Percentiles rank a stretch among this genome's conserved stretches.
Evolutionary conservation across 1,140 invertebrate genomes (phyloP).

Genomic region (Euura saliciscinereae): DNA sequence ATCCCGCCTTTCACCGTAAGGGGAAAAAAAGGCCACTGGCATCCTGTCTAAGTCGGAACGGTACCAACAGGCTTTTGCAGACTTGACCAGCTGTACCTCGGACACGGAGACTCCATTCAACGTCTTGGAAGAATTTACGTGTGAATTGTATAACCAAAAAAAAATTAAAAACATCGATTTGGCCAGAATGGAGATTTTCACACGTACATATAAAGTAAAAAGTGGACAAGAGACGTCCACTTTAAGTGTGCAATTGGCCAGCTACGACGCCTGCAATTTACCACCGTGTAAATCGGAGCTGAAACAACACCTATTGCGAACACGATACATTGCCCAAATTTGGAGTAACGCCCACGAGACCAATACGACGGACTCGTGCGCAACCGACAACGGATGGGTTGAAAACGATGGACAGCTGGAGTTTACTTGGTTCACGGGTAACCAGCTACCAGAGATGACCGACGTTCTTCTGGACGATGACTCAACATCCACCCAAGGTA

Average conservation of each 20-base stretch:
- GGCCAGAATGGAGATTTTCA: background rate
- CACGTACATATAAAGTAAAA: slow-evolving; percentile 15
- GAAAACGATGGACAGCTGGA: slow-evolving; percentile 17
- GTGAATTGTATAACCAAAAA: background rate
- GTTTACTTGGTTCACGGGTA: slow-evolving; percentile 27
- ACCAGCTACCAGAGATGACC: slow-evolving; percentile 24
- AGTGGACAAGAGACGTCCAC: background rate
- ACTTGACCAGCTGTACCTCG: background rate
- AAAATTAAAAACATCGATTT: slow-evolving; percentile 12
- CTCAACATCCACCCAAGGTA: background rate
- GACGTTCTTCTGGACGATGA: slow-evolving; percentile 24
- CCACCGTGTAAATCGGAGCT: slow-evolving; percentile 29
- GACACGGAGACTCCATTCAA: background rate
- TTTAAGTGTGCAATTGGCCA: slow-evolving; percentile 21
- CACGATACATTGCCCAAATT: slow-evolving; percentile 24
- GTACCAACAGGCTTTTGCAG: background rate
- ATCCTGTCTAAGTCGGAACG: slow-evolving; percentile 7
- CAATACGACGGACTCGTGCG: slow-evolving; percentile 11
- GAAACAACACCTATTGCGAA: slow-evolving; percentile 23
- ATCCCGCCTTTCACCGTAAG: slow-evolving; percentile 11
- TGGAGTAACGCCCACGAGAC: slow-evolving; percentile 22
- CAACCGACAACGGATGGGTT: slow-evolving; percentile 21
- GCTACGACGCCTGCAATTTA: slow-evolving; percentile 31
- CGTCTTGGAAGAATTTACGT: background rate
- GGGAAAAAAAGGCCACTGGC: slow-evolving; percentile 14